A percentile compares a stretch with the other conserved stretches of the same genome.
phyloP scores from a whole-genome alignment of 2,797 vertebrate species.

The Choloepus didactylus region DNA sequence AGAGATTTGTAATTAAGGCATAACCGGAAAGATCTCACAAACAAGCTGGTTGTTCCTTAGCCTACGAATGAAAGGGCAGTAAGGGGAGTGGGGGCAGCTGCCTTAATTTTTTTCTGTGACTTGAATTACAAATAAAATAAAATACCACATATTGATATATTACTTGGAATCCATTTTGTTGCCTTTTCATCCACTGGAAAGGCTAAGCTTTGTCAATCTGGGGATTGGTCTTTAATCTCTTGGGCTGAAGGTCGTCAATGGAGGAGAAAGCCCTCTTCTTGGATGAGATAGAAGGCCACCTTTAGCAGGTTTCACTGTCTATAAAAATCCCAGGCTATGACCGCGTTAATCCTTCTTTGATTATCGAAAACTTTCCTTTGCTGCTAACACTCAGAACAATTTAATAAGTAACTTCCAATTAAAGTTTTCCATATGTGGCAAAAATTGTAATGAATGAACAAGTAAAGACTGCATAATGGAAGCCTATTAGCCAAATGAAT shows the following conservation, averaged over 20 bases:
- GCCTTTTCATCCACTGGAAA: slow-evolving; percentile 4
- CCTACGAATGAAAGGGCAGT: not conserved
- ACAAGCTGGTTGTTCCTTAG: not conserved
- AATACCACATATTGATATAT: not conserved
- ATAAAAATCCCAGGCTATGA: slow-evolving; percentile 63
- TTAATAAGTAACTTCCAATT: slow-evolving; percentile 91
- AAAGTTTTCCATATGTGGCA: slow-evolving; percentile 88
- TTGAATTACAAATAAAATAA: slow-evolving; percentile 43
- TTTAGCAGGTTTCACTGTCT: not conserved
- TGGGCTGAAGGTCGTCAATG: slow-evolving; percentile 68
- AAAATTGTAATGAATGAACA: slow-evolving; percentile 90
- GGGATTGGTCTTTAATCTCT: slow-evolving; percentile 51
- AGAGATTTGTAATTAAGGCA: slow-evolving; percentile 59
- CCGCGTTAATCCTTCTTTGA: slow-evolving; percentile 83
- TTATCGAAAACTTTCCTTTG: slow-evolving; percentile 86
- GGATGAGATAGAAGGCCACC: not conserved
- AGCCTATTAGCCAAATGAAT: slow-evolving; percentile 91
- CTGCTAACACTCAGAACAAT: slow-evolving; percentile 87
- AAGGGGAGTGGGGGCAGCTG: not conserved
- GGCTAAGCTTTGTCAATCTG: slow-evolving; percentile 35
- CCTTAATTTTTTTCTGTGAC: not conserved
- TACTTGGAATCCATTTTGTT: slow-evolving; percentile 48
- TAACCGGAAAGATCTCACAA: slow-evolving; percentile 47
- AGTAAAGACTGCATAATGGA: slow-evolving; percentile 89
- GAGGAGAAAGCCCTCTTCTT: not conserved